Evolutionary conservation across 2,113 vertebrate genomes (phyloP), one percentile per base, ranked within the genome.

Genomic region (Syngnathus floridae): DNA sequence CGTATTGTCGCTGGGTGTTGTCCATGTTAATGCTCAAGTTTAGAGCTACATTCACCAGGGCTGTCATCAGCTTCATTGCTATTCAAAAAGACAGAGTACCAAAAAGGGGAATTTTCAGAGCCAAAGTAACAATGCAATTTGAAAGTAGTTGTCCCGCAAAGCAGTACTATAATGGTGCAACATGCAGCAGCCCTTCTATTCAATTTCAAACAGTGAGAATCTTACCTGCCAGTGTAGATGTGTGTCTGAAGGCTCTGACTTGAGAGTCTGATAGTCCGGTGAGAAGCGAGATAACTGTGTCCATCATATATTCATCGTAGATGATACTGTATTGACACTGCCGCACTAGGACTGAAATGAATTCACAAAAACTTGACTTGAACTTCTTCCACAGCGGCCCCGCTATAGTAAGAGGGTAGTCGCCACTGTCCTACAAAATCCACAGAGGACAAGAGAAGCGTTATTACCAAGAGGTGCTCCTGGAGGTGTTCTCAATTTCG

Each of bases 271-370:
- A 98, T 60, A 99, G 90, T 86, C 97, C 97, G 41, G 97, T 98
- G 51, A 99, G 95, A 75, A 98, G 94, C 43, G 97, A 99, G 87
- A 99, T 99, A 74, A 99, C 92, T 1, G 95, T 99, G 74, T 99
- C 97, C 97, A 99, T 99, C 95, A 99, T 98, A 82, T 98, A 99
- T 45, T 99, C 97, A 84, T 99, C 97, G 84, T 99, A 99, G 91
- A 99, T 99, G 91, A 98, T 98, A 89, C 97, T 99, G 82, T 99
- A 99, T 48, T 99, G 97, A 90, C 97, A 99, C 61, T 99, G 97
- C 70, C 97, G 93, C 73, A 99, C 95, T 40, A 99, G 91, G 14
- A 98, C 96, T 0, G 92, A 89, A 82, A 99, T 98, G 85, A 99
- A 99, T 92, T 98, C 97, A 89, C 96, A 99, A 88, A 99, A 99